Evolutionary conservation across 2,888 invertebrate species (phyloP), one percentile per base, ranked within the genome.

Genomic region (Sarcophaga subvicina): DNA sequence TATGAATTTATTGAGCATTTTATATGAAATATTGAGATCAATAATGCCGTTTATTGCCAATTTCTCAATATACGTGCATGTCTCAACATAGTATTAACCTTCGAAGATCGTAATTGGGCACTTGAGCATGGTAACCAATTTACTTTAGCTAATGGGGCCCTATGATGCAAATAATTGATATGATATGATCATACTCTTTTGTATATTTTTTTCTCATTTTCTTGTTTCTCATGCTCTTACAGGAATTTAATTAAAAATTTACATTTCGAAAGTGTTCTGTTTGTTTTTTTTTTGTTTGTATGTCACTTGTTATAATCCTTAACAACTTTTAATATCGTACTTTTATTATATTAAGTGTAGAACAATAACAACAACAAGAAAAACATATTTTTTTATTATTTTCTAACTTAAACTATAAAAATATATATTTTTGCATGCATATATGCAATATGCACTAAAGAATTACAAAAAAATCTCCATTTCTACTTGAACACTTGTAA

Each of bases 401-500:
- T n/a, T 62, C 62, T 62, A 22, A 47, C 78, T 70, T 49, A 47
- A 60, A 59, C 62, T 70, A 6, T 27, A 70, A 66, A 37, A 59
- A 64, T 66, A 54, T 64, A 37, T 64, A 76, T 45, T 76, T 82
- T 76, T 70, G 70, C 70, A 71, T 71, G 2, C 37, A 37, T 37
- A 37, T 37, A 76, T 82, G 37, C 6, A 11, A 27, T 64, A 66
- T 37, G 17, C 45, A 71, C 70, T 45, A 45, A 20, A 14, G 60
- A 72, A 62, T 66, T 64, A 17, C 3, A 59, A 64, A 60, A 63
- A 47, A 54, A 77, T 49, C 59, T 45, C 49, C 64, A 20, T 22
- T 78, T 73, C 14, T 63, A 49, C 62, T 78, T 72, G 67, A 78
- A 78, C 27, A 59, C 37, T 79, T 79, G 49, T 60, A 72, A 77